These are phyloP conservation scores for Criorhina ranunculi DNA, from an alignment of 2,888 invertebrate genomes.

Conservation along the genomic window DNA sequence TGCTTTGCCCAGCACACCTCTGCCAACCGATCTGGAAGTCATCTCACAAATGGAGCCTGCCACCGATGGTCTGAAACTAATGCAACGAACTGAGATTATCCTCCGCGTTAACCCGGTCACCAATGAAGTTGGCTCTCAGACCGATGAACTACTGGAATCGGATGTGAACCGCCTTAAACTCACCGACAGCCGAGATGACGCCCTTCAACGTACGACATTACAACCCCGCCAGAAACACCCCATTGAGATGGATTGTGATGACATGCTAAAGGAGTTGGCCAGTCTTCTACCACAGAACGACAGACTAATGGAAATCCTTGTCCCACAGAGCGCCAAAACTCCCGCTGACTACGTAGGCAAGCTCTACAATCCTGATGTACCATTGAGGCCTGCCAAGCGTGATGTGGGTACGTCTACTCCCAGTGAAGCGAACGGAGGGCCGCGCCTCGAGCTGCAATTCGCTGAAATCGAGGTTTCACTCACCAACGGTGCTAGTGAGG, in stretches of 20 bases:
- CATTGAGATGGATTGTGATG: slow-evolving; percentile 92
- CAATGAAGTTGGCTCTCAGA: slow-evolving; percentile 87
- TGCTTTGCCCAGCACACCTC: slow-evolving; percentile 73
- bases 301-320: slow-evolving; percentile 87
- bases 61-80: slow-evolving; percentile 85
- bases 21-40: slow-evolving; percentile 65
- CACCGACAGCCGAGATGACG: slow-evolving; percentile 77
- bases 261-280: slow-evolving; percentile 87
- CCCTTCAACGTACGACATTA: slow-evolving; percentile 80
- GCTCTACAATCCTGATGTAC: slow-evolving; percentile 83
- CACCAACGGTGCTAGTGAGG: slow-evolving; percentile 81
- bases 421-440: slow-evolving; percentile 44
- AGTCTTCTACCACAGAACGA: slow-evolving; percentile 87
- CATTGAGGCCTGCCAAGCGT: slow-evolving; percentile 82
- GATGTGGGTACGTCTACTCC: slow-evolving; percentile 84
- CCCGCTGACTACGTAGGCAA: slow-evolving; percentile 83
- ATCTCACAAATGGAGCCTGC: slow-evolving; percentile 79
- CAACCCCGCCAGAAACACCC: slow-evolving; percentile 87
- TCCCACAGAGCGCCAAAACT: slow-evolving; percentile 82
- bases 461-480: slow-evolving; percentile 79
- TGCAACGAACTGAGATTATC: slow-evolving; percentile 88
- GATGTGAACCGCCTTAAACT: slow-evolving; percentile 80
- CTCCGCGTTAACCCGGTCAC: slow-evolving; percentile 87
- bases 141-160: slow-evolving; percentile 84
- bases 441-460: slow-evolving; percentile 80